Base-by-base conservation (phyloP, 1,140 invertebrate genomes). In the Cydia fagiglandana region DNA sequence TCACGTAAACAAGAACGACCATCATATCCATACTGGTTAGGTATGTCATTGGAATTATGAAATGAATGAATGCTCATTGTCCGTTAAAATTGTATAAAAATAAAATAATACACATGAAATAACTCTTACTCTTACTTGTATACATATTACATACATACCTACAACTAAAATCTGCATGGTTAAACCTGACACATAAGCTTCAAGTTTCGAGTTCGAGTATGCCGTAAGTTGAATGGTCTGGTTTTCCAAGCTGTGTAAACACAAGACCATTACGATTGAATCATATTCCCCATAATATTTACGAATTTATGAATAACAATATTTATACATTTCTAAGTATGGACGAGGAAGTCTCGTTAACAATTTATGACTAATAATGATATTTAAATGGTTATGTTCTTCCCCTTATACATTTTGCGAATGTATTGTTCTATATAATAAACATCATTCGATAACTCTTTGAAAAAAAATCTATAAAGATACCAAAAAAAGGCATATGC, bases 261-360 rank as follows among this genome's bases (percentile, higher is more conserved):
- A 56, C 53, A 17, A 53, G 15, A 13, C 13, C 45, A 13, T 15
- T 12, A 47, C 45, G 45, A 61, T 61, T 61, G 20, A 61, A 61
- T 61, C 56, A 61, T 61, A 61, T 61, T 61, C n/a, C 17, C 56
- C 56, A 56, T 17, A 56, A 56, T 56, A 56, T 61, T 24, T 61
- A 24, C 20, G 10, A 61, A 56, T 56, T 61, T 61, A 24, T 4
- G 20, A 24, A 24, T 61, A 61, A 61, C n/a, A n/a, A 24, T 61
- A 24, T 53, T 53, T 53, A 12, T 61, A 61, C 20, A 24, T 24
- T 61, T 61, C 56, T 61, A 61, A 24, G 56, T 61, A 61, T 61
- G 20, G 56, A 61, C 24, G 56, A 61, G 56, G 56, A 61, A 61
- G 56, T 61, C 20, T 61, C 7, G 7, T 20, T 20, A 24, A 61